Evolutionary conservation across 2,888 invertebrate species (phyloP).

Genomic region (Exephanes ischioxanthus): DNA sequence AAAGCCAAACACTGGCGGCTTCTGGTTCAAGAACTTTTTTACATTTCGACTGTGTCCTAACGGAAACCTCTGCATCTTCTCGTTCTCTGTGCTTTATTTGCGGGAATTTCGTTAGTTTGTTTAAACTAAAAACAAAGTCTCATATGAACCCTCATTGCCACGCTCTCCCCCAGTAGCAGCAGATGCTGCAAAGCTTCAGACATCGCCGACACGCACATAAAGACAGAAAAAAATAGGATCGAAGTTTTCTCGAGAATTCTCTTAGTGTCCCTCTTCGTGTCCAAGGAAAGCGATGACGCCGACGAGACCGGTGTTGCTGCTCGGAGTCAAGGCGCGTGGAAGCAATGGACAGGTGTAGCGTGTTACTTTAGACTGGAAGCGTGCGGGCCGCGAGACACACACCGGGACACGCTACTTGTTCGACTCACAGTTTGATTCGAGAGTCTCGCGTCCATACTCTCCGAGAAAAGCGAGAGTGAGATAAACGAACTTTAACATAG

Average conservation of each 20-base stretch:
- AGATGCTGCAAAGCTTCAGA: not conserved
- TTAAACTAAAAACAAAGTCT: not conserved
- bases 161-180: not conserved
- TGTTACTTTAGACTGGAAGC: constrained; percentile 55
- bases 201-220: constrained; percentile 11
- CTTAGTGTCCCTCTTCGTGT: constrained; percentile 41
- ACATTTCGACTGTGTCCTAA: not conserved
- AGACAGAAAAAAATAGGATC: constrained; percentile 20
- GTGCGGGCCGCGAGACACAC: constrained; percentile 46
- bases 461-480: not conserved
- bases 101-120: constrained; percentile 22
- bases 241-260: constrained; percentile 47
- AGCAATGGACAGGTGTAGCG: constrained; percentile 65
- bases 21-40: constrained; percentile 36
- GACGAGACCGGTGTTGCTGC: constrained; percentile 46
- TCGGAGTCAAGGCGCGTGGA: constrained; percentile 53
- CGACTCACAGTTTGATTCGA: constrained; percentile 37
- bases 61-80: not conserved
- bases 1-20: constrained; percentile 48
- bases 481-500: not conserved
- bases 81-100: constrained; percentile 14
- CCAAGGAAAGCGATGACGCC: constrained; percentile 66
- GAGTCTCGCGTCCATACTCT: constrained; percentile 31
- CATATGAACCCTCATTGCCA: too few relatives aligned
- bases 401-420: constrained; percentile 5